These are phyloP conservation scores for Lateolabrax maculatus DNA, from an alignment of 2,797 vertebrate species.

Conservation along the genomic window DNA sequence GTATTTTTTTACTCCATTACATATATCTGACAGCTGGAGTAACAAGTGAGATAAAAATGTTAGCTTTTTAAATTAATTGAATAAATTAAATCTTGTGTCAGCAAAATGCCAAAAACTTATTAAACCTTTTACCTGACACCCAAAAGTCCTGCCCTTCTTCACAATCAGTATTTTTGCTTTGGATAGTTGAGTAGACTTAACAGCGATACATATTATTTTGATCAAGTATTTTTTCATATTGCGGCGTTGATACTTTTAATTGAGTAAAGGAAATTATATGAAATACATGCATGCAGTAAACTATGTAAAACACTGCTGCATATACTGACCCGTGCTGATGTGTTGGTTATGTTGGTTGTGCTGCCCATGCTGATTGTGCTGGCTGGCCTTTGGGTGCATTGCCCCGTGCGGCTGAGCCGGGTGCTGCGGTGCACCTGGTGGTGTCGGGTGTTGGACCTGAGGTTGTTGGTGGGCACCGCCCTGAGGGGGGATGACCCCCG, in stretches of 20 bases:
- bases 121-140: background rate
- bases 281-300: background rate
- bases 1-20: background rate
- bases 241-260: background rate
- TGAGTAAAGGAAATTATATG: background rate
- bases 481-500: conserved; percentile 89
- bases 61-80: no score
- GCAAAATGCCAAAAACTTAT: background rate
- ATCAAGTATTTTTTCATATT: background rate
- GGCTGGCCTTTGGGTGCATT: conserved; percentile 88
- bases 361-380: conserved; percentile 80
- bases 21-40: background rate
- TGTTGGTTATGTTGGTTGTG: conserved; percentile 85
- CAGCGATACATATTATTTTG: background rate
- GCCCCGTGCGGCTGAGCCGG: conserved; percentile 81
- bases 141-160: background rate
- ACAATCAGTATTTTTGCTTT: background rate
- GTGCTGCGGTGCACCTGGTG: conserved; percentile 76
- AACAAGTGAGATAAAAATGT: background rate
- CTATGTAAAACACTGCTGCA: background rate
- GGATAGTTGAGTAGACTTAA: background rate
- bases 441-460: conserved; percentile 74
- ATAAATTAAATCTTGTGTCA: background rate
- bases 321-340: conserved; percentile 85
- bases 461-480: conserved; percentile 84